Percentiles rank a stretch among this genome's conserved stretches.
phyloP scores from a whole-genome alignment of 2,888 invertebrate genomes.

The Carabus problematicus region DNA sequence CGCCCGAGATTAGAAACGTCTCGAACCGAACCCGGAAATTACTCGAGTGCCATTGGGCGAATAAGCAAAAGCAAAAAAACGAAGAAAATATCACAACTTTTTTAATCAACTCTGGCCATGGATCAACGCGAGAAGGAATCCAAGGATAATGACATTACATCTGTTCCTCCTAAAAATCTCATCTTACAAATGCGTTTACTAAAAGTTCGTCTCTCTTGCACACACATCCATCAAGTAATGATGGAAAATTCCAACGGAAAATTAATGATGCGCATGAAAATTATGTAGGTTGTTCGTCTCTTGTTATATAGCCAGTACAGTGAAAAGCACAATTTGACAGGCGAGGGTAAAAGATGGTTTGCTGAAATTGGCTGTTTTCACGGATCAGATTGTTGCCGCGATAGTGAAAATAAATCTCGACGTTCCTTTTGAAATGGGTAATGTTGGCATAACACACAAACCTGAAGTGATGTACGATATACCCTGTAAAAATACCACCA shows the following conservation, averaged over 20 bases:
- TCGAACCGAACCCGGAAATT: constrained; percentile 4
- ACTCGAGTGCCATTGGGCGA: constrained; percentile 10
- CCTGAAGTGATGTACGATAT: too few relatives aligned
- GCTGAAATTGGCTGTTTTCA: too few relatives aligned
- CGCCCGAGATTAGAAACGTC: too few relatives aligned
- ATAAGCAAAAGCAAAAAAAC: not conserved
- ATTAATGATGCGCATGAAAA: constrained; percentile 28
- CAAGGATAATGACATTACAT: constrained; percentile 34
- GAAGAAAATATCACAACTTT: constrained; percentile 34
- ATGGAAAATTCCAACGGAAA: constrained; percentile 24
- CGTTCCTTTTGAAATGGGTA: too few relatives aligned
- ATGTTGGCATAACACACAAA: too few relatives aligned
- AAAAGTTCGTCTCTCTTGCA: not conserved
- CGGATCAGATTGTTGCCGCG: too few relatives aligned
- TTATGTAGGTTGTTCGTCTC: too few relatives aligned
- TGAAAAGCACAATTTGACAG: too few relatives aligned
- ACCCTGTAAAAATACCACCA: too few relatives aligned
- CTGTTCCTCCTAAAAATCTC: constrained; percentile 14
- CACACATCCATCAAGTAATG: constrained; percentile 33
- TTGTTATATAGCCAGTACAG: too few relatives aligned
- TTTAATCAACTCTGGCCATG: constrained; percentile 35
- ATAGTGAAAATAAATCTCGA: too few relatives aligned
- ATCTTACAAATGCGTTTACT: constrained; percentile 16
- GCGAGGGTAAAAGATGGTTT: too few relatives aligned
- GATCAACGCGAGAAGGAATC: constrained; percentile 6